phyloP scores from a whole-genome alignment of 2,888 invertebrate genomes.

The Timema podura region DNA sequence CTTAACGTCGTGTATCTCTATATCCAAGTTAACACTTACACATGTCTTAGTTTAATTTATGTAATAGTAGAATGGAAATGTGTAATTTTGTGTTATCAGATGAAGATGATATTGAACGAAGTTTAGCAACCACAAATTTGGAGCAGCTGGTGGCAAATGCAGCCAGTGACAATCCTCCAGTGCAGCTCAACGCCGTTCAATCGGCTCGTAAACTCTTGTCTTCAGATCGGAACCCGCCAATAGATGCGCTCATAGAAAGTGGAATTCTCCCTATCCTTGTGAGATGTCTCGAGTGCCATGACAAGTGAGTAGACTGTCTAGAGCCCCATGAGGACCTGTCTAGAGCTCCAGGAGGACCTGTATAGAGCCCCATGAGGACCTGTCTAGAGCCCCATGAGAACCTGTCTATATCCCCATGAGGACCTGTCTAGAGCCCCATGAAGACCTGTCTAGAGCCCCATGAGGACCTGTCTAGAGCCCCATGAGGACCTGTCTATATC shows the following conservation, averaged over 20 bases:
- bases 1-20: too few relatives aligned
- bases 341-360: too few relatives aligned
- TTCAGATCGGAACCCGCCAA: slow-evolving; percentile 97
- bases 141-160: slow-evolving; percentile 85
- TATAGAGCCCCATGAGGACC: too few relatives aligned
- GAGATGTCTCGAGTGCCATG: slow-evolving; percentile 78
- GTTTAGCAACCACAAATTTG: slow-evolving; percentile 67
- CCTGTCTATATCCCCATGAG: too few relatives aligned
- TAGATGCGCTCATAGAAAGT: slow-evolving; percentile 89
- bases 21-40: too few relatives aligned
- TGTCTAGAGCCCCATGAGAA: too few relatives aligned
- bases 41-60: slow-evolving; percentile 2
- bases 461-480: too few relatives aligned
- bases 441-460: too few relatives aligned
- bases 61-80: slow-evolving; percentile 8
- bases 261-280: slow-evolving; percentile 95
- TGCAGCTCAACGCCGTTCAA: slow-evolving; percentile 89
- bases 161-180: slow-evolving; percentile 71
- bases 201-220: slow-evolving; percentile 93
- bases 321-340: too few relatives aligned
- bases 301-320: slow-evolving; percentile 50
- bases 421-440: too few relatives aligned
- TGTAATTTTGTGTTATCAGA: slow-evolving; percentile 45
- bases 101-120: slow-evolving; percentile 69
- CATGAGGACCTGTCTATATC: too few relatives aligned